Percentiles rank a stretch among this genome's conserved stretches.
Conservation (phyloP, 1,140 invertebrate species). For the Papilio polyxenes region DNA sequence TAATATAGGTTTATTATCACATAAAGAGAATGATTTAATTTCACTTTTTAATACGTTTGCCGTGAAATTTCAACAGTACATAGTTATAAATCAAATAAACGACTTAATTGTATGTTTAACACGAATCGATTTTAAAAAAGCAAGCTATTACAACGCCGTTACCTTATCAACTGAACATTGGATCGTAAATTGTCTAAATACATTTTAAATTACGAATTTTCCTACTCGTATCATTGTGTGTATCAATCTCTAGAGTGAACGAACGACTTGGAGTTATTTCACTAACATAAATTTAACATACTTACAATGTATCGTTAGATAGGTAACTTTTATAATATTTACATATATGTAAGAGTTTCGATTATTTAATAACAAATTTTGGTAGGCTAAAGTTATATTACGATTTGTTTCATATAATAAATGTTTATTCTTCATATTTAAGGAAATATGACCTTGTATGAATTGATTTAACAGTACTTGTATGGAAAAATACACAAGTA, state of each 20-base stretch:
- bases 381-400: background rate
- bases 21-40: constrained; percentile 32
- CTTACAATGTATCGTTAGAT: too few species aligned
- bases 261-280: too few species aligned
- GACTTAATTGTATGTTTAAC: background rate
- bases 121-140: background rate
- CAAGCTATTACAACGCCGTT: background rate
- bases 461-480: constrained; percentile 22
- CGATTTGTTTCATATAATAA: background rate
- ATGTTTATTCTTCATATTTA: background rate
- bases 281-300: too few species aligned
- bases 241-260: too few species aligned
- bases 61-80: constrained; percentile 24
- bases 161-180: background rate
- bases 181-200: background rate
- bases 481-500: constrained; percentile 13
- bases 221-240: too few species aligned
- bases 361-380: background rate
- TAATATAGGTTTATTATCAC: constrained; percentile 36
- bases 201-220: too few species aligned
- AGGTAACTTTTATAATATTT: too few species aligned
- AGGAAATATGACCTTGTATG: background rate
- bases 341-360: too few species aligned
- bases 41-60: constrained; percentile 17
- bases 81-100: constrained; percentile 11